These are phyloP conservation scores for Epinephelus cyanopodus DNA, from an alignment of 2,113 vertebrate species.

Conservation along the genomic window DNA sequence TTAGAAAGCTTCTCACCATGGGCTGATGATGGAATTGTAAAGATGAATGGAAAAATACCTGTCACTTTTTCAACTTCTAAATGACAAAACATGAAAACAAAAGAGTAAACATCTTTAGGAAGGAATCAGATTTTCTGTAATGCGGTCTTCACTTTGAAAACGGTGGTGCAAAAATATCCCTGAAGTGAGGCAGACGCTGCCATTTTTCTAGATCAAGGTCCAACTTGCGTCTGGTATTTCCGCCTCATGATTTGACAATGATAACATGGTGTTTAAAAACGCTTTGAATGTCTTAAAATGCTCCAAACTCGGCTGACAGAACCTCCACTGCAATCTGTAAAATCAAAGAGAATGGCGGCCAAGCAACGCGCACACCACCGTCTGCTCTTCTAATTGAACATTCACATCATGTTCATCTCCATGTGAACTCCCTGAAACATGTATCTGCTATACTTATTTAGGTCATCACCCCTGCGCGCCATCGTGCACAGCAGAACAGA, in stretches of 20 bases:
- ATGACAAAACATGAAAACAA: background rate
- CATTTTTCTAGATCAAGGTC: background rate
- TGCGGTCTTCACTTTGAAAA: background rate
- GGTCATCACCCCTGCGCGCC: constrained; percentile 50
- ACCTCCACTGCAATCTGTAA: background rate
- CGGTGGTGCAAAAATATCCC: background rate
- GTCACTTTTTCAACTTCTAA: background rate
- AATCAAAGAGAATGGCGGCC: background rate
- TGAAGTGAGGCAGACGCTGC: background rate
- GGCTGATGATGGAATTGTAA: constrained; percentile 3
- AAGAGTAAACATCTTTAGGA: background rate
- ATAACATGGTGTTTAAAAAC: background rate
- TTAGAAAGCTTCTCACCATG: background rate
- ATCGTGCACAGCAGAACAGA: constrained; percentile 18
- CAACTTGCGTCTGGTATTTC: background rate
- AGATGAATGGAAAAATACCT: background rate
- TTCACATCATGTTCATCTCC: constrained; percentile 38
- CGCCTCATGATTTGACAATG: background rate
- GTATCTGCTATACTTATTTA: constrained; percentile 45
- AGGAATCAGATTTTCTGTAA: background rate
- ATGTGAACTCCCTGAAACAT: constrained; percentile 42
- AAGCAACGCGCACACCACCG: background rate
- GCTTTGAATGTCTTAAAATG: background rate
- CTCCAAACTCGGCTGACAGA: background rate
- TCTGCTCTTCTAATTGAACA: constrained; percentile 13